Base-by-base conservation (phyloP, 2,888 invertebrate genomes). In the Agonopterix heracliana region DNA sequence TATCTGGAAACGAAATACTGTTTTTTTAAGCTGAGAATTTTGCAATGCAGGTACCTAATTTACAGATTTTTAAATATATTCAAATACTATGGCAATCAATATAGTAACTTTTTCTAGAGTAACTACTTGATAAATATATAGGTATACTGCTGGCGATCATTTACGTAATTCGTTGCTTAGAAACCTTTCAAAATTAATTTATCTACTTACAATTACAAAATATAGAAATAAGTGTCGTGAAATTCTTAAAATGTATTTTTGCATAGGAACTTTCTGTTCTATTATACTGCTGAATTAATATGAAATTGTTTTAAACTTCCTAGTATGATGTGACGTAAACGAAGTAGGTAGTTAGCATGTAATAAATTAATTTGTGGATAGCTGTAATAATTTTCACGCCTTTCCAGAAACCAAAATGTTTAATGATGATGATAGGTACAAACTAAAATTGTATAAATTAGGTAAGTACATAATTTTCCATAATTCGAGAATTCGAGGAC, bases 181-280 rank as follows among this genome's bases (percentile, higher is more conserved):
- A 87, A 88, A 87, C 87, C 87, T 80, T 80, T 70, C 64, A 56
- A 78, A 78, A 77, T 69, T 67, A 78, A 68, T 64, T 71, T 71
- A 74, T 64, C 74, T 81, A 86, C 74, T 79, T 82, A 84, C 60
- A 67, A 68, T 72, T 45, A 36, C 9, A 74, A 78, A 72, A 71
- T 74, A 78, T 74, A 72, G 68, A 78, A 81, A 80, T 76, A 73
- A 80, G 71, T 60, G 61, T 69, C 64, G 63, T 44, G 12, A 45
- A 26, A 66, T 64, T 68, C 74, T 77, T 80, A 80, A 63, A 75
- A 71, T 71, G 66, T 83, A 77, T 72, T 71, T 66, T 72, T 67
- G 66, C 71, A 75, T 85, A 87, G 87, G 87, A 87, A 87, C 87
- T 86, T 77, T 81, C 62, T 76, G 80, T 78, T 83, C 81, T 76